Evolutionary conservation across 2,888 invertebrate species (phyloP).

Genomic region (Melinaea menophilus): DNA sequence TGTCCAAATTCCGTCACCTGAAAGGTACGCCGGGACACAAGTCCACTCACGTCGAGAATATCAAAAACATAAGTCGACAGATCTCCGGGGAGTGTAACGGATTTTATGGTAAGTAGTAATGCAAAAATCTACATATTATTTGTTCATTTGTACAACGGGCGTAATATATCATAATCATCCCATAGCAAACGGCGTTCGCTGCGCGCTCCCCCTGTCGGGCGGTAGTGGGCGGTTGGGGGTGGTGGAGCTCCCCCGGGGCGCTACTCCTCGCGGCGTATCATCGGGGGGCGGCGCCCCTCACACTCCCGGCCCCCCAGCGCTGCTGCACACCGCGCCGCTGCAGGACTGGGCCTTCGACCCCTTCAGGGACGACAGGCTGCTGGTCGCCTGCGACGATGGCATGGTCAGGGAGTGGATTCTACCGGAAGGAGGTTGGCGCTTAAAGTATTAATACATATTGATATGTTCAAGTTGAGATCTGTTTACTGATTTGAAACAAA

Average conservation of each 20-base stretch:
- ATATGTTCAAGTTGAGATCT: no score
- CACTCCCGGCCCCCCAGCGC: slow-evolving; percentile 86
- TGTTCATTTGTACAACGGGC: not conserved
- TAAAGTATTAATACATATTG: no score
- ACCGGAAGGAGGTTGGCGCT: slow-evolving; percentile 78
- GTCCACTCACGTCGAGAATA: slow-evolving; percentile 93
- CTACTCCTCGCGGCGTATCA: slow-evolving; percentile 79
- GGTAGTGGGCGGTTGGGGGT: slow-evolving; percentile 79
- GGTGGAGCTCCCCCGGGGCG: slow-evolving; percentile 81
- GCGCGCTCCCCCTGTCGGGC: slow-evolving; percentile 91
- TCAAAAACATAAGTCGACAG: slow-evolving; percentile 92
- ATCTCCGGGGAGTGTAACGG: slow-evolving; percentile 97
- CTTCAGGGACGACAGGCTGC: slow-evolving; percentile 86
- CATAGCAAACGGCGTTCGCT: slow-evolving; percentile 89
- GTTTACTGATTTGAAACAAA: no score
- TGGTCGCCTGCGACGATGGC: slow-evolving; percentile 95
- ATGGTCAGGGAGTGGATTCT: slow-evolving; percentile 88
- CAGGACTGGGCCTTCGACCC: slow-evolving; percentile 98
- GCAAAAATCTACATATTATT: not conserved
- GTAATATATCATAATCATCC: not conserved
- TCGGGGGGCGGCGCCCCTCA: slow-evolving; percentile 84
- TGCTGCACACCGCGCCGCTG: slow-evolving; percentile 92
- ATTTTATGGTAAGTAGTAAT: slow-evolving; percentile 83
- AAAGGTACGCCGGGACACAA: slow-evolving; percentile 95
- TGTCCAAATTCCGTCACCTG: slow-evolving; percentile 94